Percentiles rank a stretch among this genome's conserved stretches.
phyloP scores from a whole-genome alignment of 2,888 invertebrate species.

The Acheta domesticus region DNA sequence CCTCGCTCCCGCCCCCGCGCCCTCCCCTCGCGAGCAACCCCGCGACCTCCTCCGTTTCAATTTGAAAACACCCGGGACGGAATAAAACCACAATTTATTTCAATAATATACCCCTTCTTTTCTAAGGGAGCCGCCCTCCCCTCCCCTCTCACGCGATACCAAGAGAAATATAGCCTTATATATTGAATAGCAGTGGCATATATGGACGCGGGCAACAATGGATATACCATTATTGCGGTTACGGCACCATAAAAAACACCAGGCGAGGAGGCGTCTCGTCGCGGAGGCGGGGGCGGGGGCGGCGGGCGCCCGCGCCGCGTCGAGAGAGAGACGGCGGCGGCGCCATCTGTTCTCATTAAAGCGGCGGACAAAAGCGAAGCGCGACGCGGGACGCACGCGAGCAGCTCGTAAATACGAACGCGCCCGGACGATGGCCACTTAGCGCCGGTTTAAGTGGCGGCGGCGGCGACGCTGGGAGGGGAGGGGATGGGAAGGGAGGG shows the following conservation, averaged over 20 bases:
- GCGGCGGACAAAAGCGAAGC: conserved; percentile 18
- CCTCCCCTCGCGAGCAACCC: background rate
- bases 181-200: conserved; percentile 10
- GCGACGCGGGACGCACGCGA: background rate
- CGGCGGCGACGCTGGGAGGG: background rate
- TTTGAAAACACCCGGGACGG: background rate
- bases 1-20: background rate
- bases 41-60: background rate
- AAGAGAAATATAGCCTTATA: background rate
- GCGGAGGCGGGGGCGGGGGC: background rate
- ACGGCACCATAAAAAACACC: background rate
- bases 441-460: background rate
- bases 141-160: background rate
- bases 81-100: conserved; percentile 18
- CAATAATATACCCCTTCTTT: conserved; percentile 9
- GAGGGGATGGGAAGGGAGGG: no score
- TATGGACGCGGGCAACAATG: conserved; percentile 18
- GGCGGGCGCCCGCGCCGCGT: background rate
- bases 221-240: conserved; percentile 18
- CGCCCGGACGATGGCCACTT: background rate
- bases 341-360: conserved; percentile 18
- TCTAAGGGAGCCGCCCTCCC: background rate
- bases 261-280: background rate
- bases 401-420: conserved; percentile 4
- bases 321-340: background rate